Evolutionary conservation across 2,888 invertebrate species (phyloP), one percentile per base, ranked within the genome.

Genomic region (Volucella zonaria): DNA sequence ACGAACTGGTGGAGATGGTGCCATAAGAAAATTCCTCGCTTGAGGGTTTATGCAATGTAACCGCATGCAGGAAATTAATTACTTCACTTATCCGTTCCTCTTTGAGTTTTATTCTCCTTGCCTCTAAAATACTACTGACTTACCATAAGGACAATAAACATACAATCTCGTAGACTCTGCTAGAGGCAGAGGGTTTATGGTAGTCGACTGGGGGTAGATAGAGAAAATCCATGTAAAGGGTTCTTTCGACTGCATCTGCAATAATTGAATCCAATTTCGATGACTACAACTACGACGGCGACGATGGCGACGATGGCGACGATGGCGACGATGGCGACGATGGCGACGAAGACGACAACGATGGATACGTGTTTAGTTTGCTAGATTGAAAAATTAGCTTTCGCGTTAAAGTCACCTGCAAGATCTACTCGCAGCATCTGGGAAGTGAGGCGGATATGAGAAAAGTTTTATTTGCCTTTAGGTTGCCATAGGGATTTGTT

Each of bases 21-120:
- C 31, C 31, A 6, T 31, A 14, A 23, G 43, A 11, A 45, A 38
- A 47, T 15, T 62, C 8, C 14, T 8, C 47, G 56, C 18, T 40
- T 43, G 59, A 43, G 59, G 58, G 31, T 52, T 38, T 15, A 56
- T n/a, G 9, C 12, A 61, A 11, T 47, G 38, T 45, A 75, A 75
- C 68, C 64, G 52, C 68, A 75, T 70, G 66, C 67, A 80, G 80
- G 75, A 80, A 83, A 80, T 75, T 83, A 83, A 80, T 83, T 83
- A 80, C 59, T 70, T 82, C 68, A 49, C 49, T 58, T 59, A 59
- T 71, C 59, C 52, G 42, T 40, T 70, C 38, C 40, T 23, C 42
- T 62, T 78, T 74, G 3, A 49, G 15, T 18, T 38, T 12, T 51
- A 12, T 45, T 8, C 18, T 15, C 18, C 11, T 9, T 11, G 59